Evolutionary conservation across 2,113 vertebrate species (phyloP), one percentile per base, ranked within the genome.

Genomic region (Bombycilla garrulus): DNA sequence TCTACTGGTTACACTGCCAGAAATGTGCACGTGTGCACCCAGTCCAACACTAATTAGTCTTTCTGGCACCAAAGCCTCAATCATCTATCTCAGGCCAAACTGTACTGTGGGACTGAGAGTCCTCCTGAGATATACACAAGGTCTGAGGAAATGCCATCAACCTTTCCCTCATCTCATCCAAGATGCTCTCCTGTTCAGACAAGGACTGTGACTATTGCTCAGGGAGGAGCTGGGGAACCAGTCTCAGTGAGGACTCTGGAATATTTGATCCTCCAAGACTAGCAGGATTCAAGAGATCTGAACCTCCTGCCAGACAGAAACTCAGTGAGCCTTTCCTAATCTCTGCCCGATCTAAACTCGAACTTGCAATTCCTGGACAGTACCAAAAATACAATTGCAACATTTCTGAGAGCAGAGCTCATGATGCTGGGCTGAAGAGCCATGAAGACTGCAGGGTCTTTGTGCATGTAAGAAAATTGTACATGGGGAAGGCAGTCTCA

Each of bases 71-170:
- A 57, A 62, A 74, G 21, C 11, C 56, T 67, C 47, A 36, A 3
- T 23, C 58, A 16, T 6, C 40, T 50, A 9, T 36, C 25, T 13
- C 58, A 86, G 45, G 47, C 9, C 19, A 60, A 85, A 65, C 8
- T 0, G 0, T 7, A 20, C 77, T 50, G 2, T 61, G 26, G 50
- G 35, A 4, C 8, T 69, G 42, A 44, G 18, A 54, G n/a, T 65
- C 33, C 61, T 86, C 28, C 29, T 64, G 28, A 80, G 21, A 58
- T 5, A 48, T 26, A 72, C 66, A 42, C 8, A 45, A 22, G 8
- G 53, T 20, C 11, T 25, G 28, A 82, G 26, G 48, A 90, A 76
- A 76, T 2, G 0, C 6, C 48, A 48, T 20, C 23, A 54, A 3
- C 4, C 8, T 58, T 71, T 66, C 35, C 26, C 17, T 72, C 14